These are phyloP conservation scores for Caradrina kadenii DNA, from an alignment of 2,888 invertebrate genomes.

Conservation along the genomic window DNA sequence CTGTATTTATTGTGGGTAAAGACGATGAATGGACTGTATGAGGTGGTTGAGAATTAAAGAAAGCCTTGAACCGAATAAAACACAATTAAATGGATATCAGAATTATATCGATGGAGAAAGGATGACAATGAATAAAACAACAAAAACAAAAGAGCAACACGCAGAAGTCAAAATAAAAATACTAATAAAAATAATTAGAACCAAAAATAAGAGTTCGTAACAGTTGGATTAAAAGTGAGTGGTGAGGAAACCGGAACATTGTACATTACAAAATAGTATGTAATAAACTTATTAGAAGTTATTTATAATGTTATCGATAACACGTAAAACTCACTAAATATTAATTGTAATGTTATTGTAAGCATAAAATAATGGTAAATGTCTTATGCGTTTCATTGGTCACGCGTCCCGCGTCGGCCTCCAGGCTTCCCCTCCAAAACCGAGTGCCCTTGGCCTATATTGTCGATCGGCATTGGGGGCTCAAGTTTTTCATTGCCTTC, in stretches of 20 bases:
- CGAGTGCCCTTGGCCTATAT: conserved; percentile 54
- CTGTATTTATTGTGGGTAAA: conserved; percentile 38
- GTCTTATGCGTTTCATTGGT: conserved; percentile 45
- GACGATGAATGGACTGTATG: no score
- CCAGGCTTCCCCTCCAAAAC: conserved; percentile 52
- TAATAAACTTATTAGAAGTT: no score
- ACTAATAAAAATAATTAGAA: no score
- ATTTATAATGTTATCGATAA: not conserved
- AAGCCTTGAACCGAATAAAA: no score
- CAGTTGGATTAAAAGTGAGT: conserved; percentile 10
- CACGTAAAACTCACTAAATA: not conserved
- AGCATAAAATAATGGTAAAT: conserved; percentile 44
- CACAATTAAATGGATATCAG: no score
- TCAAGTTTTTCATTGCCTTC: conserved; percentile 53
- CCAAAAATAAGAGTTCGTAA: no score
- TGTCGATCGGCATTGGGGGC: conserved; percentile 47
- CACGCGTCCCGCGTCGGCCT: conserved; percentile 44
- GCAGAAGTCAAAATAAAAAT: no score
- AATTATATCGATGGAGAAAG: no score
- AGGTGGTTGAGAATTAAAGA: no score
- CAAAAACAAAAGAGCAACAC: no score
- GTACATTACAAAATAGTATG: conserved; percentile 9
- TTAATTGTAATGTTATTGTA: not conserved
- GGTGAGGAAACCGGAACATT: not conserved
- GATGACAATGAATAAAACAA: no score